Evolutionary conservation across 2,888 invertebrate species (phyloP).

Genomic region (Netelia fuscicornis): DNA sequence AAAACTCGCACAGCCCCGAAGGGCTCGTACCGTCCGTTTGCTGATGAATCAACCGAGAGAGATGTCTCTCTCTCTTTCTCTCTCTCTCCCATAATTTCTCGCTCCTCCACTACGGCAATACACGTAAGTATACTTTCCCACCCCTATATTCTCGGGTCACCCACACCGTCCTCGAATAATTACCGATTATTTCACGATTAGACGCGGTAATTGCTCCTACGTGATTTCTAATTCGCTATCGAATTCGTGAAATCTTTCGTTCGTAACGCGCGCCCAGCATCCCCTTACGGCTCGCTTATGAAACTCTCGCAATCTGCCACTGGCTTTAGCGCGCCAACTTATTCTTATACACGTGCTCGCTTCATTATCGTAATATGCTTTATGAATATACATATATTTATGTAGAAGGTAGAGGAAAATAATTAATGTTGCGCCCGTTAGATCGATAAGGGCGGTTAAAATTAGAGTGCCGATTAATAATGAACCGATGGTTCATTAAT

Average conservation of each 20-base stretch:
- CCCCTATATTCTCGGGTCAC: constrained; percentile 66
- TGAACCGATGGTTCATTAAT: constrained; percentile 50
- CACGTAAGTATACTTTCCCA: constrained; percentile 32
- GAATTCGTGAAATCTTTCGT: constrained; percentile 66
- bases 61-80: constrained; percentile 52
- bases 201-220: constrained; percentile 67
- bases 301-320: constrained; percentile 71
- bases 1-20: constrained; percentile 75
- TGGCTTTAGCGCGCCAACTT: constrained; percentile 37
- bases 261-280: constrained; percentile 21
- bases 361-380: constrained; percentile 41
- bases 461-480: constrained; percentile 39
- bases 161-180: constrained; percentile 62
- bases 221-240: constrained; percentile 68
- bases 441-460: constrained; percentile 32
- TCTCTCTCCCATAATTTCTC: constrained; percentile 33
- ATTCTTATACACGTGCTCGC: constrained; percentile 40
- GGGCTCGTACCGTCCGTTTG: constrained; percentile 73
- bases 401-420: neutral
- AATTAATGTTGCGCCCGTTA: constrained; percentile 34
- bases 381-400: neutral
- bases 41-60: constrained; percentile 77
- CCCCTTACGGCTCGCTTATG: constrained; percentile 60
- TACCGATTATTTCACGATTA: constrained; percentile 67
- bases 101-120: constrained; percentile 12